These are phyloP conservation scores for Lepidochrysops patricia DNA, from an alignment of 2,888 invertebrate genomes.

Conservation along the genomic window DNA sequence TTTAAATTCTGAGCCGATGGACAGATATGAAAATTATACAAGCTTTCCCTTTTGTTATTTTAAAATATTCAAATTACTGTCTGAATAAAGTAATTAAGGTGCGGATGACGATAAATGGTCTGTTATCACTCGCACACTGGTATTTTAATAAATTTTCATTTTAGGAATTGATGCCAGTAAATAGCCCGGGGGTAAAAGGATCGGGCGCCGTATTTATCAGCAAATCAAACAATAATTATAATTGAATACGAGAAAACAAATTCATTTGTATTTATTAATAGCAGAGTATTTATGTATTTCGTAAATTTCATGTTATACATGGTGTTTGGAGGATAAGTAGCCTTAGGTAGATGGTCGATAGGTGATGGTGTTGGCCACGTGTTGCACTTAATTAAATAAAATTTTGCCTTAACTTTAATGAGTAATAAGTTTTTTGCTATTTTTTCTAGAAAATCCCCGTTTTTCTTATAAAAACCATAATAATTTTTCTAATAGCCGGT, in stretches of 20 bases:
- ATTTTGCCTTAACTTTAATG: too few relatives aligned
- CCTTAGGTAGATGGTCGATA: too few relatives aligned
- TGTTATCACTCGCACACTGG: not conserved
- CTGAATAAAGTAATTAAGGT: conserved; percentile 1
- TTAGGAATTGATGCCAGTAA: not conserved
- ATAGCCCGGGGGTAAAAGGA: not conserved
- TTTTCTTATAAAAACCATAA: too few relatives aligned
- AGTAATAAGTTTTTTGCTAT: too few relatives aligned
- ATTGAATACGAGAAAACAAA: not conserved
- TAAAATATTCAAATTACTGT: not conserved
- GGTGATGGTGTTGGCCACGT: too few relatives aligned
- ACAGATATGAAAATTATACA: not conserved
- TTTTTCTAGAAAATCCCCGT: too few relatives aligned
- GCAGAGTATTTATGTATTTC: too few relatives aligned
- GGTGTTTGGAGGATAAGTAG: too few relatives aligned
- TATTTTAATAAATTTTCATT: not conserved
- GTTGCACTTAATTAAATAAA: too few relatives aligned
- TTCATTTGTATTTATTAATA: too few relatives aligned
- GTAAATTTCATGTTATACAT: too few relatives aligned
- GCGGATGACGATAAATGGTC: not conserved
- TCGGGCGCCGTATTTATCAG: not conserved
- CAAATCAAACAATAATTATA: not conserved
- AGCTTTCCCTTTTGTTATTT: not conserved
- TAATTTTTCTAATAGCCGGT: too few relatives aligned
- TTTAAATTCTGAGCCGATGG: not conserved